phyloP scores from a whole-genome alignment of 2,888 invertebrate species.

The Lasioglossum morio region DNA sequence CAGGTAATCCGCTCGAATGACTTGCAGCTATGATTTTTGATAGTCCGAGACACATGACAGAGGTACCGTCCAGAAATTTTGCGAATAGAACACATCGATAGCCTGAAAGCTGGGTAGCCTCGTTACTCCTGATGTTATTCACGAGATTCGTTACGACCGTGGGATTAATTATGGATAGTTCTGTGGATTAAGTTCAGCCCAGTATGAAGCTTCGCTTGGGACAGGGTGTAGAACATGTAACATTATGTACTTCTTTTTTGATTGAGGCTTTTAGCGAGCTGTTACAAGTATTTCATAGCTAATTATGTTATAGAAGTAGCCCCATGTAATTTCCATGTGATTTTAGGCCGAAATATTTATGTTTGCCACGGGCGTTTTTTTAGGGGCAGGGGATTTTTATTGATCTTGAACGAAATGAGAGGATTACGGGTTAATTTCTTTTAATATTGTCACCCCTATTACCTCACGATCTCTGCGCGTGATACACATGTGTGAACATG shows the following conservation, averaged over 20 bases:
- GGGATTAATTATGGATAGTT: slow-evolving; percentile 39
- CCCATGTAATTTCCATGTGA: slow-evolving; percentile 10
- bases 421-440: background rate
- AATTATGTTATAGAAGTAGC: slow-evolving; percentile 30
- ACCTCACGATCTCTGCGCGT: slow-evolving; percentile 11
- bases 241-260: background rate
- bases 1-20: slow-evolving; percentile 26
- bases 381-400: background rate
- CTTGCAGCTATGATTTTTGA: slow-evolving; percentile 27
- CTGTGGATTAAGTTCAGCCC: slow-evolving; percentile 45
- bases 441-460: slow-evolving; percentile 14
- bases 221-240: slow-evolving; percentile 31
- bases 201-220: slow-evolving; percentile 39
- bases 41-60: slow-evolving; percentile 18
- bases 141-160: slow-evolving; percentile 40
- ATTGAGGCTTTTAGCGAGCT: slow-evolving; percentile 7
- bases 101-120: slow-evolving; percentile 41
- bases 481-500: background rate
- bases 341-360: background rate
- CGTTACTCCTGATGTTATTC: slow-evolving; percentile 42
- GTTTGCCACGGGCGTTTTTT: background rate
- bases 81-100: slow-evolving; percentile 34
- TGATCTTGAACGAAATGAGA: background rate
- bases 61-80: slow-evolving; percentile 13
- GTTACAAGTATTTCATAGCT: slow-evolving; percentile 32